Percentiles rank a stretch among this genome's conserved stretches.
These are phyloP conservation scores for Eupithecia insigniata DNA, from an alignment of 2,888 invertebrate species.

Conservation along the genomic window DNA sequence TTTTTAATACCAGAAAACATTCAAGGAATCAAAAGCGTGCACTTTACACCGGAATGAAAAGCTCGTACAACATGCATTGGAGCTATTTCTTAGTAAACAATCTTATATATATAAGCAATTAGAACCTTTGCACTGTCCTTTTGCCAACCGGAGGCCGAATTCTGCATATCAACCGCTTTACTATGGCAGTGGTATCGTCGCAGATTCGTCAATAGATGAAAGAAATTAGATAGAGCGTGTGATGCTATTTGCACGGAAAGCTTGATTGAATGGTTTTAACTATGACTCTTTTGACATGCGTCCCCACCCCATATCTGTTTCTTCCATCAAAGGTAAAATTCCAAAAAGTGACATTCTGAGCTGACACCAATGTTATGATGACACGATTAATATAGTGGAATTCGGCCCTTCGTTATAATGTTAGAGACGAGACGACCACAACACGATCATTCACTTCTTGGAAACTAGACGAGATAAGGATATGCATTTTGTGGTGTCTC, in stretches of 20 bases:
- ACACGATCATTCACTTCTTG: constrained; percentile 25
- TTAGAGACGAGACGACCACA: constrained; percentile 24
- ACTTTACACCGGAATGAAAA: not conserved
- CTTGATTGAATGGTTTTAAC: no score
- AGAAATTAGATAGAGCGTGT: no score
- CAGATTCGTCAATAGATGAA: no score
- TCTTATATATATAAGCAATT: not conserved
- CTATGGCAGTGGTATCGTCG: no score
- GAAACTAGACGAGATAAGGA: constrained; percentile 27
- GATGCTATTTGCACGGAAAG: no score
- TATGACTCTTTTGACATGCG: no score
- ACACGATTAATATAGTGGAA: no score
- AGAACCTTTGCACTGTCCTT: not conserved
- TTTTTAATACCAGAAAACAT: not conserved
- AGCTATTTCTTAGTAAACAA: not conserved
- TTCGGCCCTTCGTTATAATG: constrained; percentile 27
- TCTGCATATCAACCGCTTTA: no score
- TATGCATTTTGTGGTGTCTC: constrained; percentile 30
- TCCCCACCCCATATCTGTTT: no score
- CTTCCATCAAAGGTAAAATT: no score
- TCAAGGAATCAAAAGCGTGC: not conserved
- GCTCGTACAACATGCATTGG: not conserved
- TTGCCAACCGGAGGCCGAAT: constrained; percentile 25
- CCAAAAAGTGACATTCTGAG: no score
- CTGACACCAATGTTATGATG: no score